Conservation (phyloP, 2,888 invertebrate genomes). For the Melinopterus prodromus region DNA sequence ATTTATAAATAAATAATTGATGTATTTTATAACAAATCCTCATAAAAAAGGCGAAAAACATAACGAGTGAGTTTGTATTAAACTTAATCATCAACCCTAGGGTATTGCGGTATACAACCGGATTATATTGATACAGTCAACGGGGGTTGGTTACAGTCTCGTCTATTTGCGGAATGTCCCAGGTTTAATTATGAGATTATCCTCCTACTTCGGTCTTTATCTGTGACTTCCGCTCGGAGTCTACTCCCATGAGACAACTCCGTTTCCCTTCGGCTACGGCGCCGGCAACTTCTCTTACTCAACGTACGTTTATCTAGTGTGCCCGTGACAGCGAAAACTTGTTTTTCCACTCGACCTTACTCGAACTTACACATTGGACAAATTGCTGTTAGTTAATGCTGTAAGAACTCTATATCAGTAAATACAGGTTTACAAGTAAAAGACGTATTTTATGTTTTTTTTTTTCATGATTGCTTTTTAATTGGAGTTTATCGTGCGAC, state of each 20-base stretch:
- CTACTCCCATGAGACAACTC: conserved; percentile 14
- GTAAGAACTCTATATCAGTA: not conserved
- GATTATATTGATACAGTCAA: not conserved
- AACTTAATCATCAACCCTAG: not conserved
- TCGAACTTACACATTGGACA: not conserved
- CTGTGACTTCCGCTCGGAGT: conserved; percentile 16
- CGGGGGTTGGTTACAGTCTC: not conserved
- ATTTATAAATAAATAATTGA: not conserved
- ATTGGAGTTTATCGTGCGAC: too few relatives aligned
- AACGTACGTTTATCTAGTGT: conserved; percentile 10
- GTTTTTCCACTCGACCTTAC: not conserved
- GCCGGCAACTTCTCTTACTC: conserved; percentile 14
- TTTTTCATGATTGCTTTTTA: too few relatives aligned
- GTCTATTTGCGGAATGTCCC: conserved; percentile 8
- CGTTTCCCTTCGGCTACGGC: conserved; percentile 8
- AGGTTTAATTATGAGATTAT: conserved; percentile 22
- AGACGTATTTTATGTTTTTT: too few relatives aligned
- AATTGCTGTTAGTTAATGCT: not conserved
- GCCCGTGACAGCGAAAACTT: conserved; percentile 13
- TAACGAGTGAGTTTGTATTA: not conserved
- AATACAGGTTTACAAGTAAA: not conserved
- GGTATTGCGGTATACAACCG: not conserved
- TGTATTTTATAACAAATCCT: not conserved
- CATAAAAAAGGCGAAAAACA: not conserved
- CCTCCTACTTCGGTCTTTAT: conserved; percentile 21